Base-by-base conservation (phyloP, 1,140 invertebrate genomes). In the Lycorma delicatula region DNA sequence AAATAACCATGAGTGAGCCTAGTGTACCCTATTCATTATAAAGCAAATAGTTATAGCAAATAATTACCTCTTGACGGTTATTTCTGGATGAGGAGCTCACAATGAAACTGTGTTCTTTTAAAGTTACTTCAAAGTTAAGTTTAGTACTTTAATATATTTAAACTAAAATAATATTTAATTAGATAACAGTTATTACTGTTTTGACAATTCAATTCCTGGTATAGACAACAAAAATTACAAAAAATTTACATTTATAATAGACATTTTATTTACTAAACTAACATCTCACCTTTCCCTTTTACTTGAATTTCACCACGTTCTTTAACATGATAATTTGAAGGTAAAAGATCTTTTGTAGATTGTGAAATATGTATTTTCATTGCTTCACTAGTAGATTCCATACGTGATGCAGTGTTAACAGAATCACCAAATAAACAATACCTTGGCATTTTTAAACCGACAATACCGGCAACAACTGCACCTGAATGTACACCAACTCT, bases 281-380 rank as follows among this genome's bases (percentile, higher is more conserved):
- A 41, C 25, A 23, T 54, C 64, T 63, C 68, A 87, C 87, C 87
- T 80, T 91, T 91, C 34, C 88, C 89, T 73, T 92, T 92, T 1
- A 92, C 85, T 61, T 86, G 81, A 58, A 91, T 88, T 70, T 89
- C 85, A 11, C 86, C 88, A 18, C 92, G 78, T 69, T 93, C 87
- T 12, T 79, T 78, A 2, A 92, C 82, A 60, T 79, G 79, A 69
- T 94, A 97, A 0, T 78, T 79, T 0, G 81, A 74, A 0, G 87
- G 83, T 4, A 98, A 73, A 4, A 90, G 73, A 62, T 87, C 79
- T 65, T 80, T 83, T 0, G 92, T 96, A 1, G 86, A 85, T 67
- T 96, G 82, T 0, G 92, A 95, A 63, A 98, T 91, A 67, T 97
- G 93, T 61, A 98, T 91, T 73, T 90, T 89, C 87, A 95, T 94